phyloP scores from a whole-genome alignment of 2,113 vertebrate genomes.

The Lophochroa leadbeateri region DNA sequence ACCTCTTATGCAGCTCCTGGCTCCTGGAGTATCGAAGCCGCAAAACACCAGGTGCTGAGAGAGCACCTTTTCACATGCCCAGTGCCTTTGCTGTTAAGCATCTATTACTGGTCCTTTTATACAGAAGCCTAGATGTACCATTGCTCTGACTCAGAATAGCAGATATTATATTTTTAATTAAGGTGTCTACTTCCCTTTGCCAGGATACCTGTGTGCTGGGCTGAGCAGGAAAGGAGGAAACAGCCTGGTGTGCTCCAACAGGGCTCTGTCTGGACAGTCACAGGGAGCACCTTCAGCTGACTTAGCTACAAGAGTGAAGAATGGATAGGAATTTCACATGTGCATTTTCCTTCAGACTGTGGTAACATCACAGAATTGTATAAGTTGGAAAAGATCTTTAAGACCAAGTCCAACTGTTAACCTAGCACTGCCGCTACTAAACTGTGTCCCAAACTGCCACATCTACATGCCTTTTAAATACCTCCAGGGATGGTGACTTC shows the following conservation, averaged over 20 bases:
- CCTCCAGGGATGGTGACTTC: not conserved
- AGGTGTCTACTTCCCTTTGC: not conserved
- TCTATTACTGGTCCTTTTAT: not conserved
- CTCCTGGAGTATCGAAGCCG: not conserved
- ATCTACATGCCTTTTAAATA: not conserved
- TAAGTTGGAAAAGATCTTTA: not conserved
- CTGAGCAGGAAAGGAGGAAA: not conserved
- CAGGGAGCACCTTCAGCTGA: not conserved
- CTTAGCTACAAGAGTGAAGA: not conserved
- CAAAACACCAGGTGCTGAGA: not conserved
- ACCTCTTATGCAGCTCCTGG: not conserved
- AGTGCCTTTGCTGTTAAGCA: not conserved
- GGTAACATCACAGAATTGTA: not conserved
- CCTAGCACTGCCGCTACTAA: not conserved
- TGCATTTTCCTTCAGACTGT: not conserved
- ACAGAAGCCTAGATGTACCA: no score
- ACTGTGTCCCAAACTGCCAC: not conserved
- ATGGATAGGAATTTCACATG: not conserved
- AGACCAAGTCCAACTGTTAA: not conserved
- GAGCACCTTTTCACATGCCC: not conserved
- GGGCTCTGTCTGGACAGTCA: not conserved
- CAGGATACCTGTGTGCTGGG: not conserved
- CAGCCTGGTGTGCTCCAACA: not conserved
- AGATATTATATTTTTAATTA: not conserved
- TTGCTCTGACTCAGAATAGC: not conserved